Evolutionary conservation across 64 coral and sea anemone species (phyloP).

Genomic region (Stichodactyla mertensii): DNA sequence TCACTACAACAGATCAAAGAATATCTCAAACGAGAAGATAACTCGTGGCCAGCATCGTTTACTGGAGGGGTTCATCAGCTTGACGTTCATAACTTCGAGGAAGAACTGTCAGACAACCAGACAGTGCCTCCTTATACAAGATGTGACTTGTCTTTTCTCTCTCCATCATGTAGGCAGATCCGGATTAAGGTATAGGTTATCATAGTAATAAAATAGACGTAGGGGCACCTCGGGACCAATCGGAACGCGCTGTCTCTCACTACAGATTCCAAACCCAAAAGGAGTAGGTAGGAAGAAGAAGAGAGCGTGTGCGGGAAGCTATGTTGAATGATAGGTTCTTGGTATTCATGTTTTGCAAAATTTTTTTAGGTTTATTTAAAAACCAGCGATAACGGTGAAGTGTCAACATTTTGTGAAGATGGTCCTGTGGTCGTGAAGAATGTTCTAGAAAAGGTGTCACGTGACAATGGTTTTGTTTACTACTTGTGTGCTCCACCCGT

Average conservation of each 20-base stretch:
- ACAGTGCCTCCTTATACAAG: background rate
- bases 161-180: background rate
- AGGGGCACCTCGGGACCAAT: no score
- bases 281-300: no score
- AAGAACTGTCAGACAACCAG: background rate
- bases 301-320: no score
- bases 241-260: no score
- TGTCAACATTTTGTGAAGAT: background rate
- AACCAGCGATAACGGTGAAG: background rate
- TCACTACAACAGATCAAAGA: background rate
- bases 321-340: no score
- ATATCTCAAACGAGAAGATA: background rate
- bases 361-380: background rate
- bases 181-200: background rate
- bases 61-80: background rate
- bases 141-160: background rate
- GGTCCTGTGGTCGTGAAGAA: background rate
- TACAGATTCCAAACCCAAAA: no score
- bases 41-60: background rate
- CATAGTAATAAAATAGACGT: background rate
- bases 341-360: no score
- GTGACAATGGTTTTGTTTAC: background rate
- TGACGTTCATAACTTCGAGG: background rate
- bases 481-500: background rate
- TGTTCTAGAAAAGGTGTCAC: background rate